Base-by-base conservation (phyloP, 2,113 vertebrate species). In the Onychorhynchus coronatus region DNA sequence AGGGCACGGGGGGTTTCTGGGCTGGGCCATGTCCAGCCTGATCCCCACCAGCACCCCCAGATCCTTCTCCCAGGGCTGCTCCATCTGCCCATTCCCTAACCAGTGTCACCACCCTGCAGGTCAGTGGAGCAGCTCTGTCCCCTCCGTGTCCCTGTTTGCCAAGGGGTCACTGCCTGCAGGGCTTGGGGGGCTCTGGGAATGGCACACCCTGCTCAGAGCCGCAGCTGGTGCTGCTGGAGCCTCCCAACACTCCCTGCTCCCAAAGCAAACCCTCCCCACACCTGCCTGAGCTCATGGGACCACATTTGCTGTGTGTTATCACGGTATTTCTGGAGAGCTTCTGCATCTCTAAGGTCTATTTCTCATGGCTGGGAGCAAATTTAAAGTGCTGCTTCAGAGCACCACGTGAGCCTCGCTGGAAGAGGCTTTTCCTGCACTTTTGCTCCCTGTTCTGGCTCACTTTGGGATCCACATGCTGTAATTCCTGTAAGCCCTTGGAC, bases 401-500 rank as follows among this genome's bases (percentile, higher is more conserved):
- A 17, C 42, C 0, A 1, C 14, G 66, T 18, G 5, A 22, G 47
- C 33, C 23, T 52, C 46, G 4, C 39, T 75, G 68, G 14, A 27
- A 46, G 42, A 75, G 49, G 28, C 21, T 72, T 16, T 12, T 56
- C 25, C 81, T 78, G 37, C 80, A 30, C 68, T 33, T 23, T 4
- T 22, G 15, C 50, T 49, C n/a, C n/a, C 44, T 33, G 28, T 3
- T 35, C 16, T 37, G 16, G 5, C 59, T 84, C 17, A 23, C 25
- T 56, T 13, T 52, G 50, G 1, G 27, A 22, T n/a, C 35, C 5
- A 0, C 2, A 31, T 22, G 63, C 75, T 63, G 5, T 31, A 19
- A 9, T 6, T 37, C 68, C 31, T 11, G 37, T 12, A 30, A 84
- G 65, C 21, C 28, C 28, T 65, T 12, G 31, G 24, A 11, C 3